A percentile compares a stretch with the other conserved stretches of the same genome.
Conservation (phyloP, 1,140 invertebrate genomes). For the Pachyrhynchus sulphureomaculatus region DNA sequence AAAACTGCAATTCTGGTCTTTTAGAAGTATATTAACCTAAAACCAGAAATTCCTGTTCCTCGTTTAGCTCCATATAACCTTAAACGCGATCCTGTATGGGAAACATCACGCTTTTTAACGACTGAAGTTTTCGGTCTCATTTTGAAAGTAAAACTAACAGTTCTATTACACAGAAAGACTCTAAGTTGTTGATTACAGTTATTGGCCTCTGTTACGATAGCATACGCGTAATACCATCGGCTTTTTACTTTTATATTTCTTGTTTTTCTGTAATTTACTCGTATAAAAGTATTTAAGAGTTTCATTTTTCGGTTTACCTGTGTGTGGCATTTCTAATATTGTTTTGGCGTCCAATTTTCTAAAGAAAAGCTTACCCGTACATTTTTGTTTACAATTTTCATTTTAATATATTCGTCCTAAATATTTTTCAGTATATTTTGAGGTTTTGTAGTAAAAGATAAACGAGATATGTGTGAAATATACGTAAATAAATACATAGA, state of each 20-base stretch:
- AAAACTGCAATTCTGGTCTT: conserved; percentile 6
- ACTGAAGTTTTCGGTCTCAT: conserved; percentile 42
- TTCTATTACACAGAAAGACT: conserved; percentile 40
- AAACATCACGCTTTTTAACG: conserved; percentile 32
- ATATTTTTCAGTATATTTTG: too few relatives aligned
- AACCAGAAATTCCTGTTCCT: conserved; percentile 20
- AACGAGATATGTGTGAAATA: too few relatives aligned
- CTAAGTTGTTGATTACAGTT: conserved; percentile 41
- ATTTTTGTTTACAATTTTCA: too few relatives aligned
- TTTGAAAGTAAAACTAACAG: conserved; percentile 42
- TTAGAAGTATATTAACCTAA: conserved; percentile 21
- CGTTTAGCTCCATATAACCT: conserved; percentile 25
- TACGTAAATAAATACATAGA: too few relatives aligned
- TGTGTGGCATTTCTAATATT: not conserved
- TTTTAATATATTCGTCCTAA: too few relatives aligned
- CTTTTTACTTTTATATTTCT: conserved; percentile 21
- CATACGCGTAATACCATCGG: conserved; percentile 21
- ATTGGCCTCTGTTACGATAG: conserved; percentile 31
- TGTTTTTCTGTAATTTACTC: conserved; percentile 1
- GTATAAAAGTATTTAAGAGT: conserved; percentile 3
- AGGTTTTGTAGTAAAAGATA: too few relatives aligned
- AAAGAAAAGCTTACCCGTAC: too few relatives aligned
- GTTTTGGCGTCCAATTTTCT: not conserved
- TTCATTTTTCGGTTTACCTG: not conserved
- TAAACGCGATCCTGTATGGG: conserved; percentile 26